Evolutionary conservation across 2,888 invertebrate genomes (phyloP), one percentile per base, ranked within the genome.

Genomic region (Acholoe squamosa): DNA sequence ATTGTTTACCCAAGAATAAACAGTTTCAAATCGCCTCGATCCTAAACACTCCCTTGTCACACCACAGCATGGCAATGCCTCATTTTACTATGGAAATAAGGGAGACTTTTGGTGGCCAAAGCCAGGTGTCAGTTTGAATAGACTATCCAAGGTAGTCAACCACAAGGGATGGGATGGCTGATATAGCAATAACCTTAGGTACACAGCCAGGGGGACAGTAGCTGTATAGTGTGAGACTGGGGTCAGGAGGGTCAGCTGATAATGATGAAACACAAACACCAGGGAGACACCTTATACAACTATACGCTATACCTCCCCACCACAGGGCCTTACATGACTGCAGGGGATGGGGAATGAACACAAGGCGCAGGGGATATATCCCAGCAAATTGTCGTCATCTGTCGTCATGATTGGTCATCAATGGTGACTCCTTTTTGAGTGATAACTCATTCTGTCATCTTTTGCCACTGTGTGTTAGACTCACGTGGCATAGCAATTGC

Each of bases 241-340:
- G 71, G 71, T 71, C 71, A 71, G n/a, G 14, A 25, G 28, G 71
- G 71, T 5, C 14, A 16, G 7, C 71, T 71, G 71, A 71, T 71
- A 71, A 71, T 71, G 71, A 71, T 71, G 71, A 71, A 71, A 71
- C 71, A 71, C 31, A 71, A 71, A 5, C 71, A 71, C 3, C 71
- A 28, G 10, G 10, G 43, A 10, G 43, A 3, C 43, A 3, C 22
- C 5, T n/a, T 3, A 3, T 61, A 14, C 22, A 3, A 7, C 14
- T 12, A n/a, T 61, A 61, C 3, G 61, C 22, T 61, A 3, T 61
- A 22, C 22, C 43, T 10, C 10, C 43, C 43, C 43, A 10, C 10
- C 43, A 43, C 10, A 10, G 43, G 43, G 10, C 43, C 43, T 43
- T 43, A 3, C 10, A 43, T 43, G 10, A 10, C 43, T 43, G 43